Evolutionary conservation across 2,797 vertebrate genomes (phyloP).

Genomic region (Staurois parvus): DNA sequence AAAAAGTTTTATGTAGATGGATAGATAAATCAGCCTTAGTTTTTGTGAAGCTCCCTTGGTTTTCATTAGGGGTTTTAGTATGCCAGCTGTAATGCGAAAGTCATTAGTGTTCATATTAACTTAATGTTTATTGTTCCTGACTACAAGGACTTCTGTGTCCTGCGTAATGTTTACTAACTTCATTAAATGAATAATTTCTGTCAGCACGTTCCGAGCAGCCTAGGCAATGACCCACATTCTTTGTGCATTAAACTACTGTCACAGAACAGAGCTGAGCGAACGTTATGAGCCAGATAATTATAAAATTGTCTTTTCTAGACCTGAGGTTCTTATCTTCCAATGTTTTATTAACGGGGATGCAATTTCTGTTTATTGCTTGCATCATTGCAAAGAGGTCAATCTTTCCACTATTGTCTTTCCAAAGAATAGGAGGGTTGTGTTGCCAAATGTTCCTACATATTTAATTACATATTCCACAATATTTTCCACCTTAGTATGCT

Average conservation of each 20-base stretch:
- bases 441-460: conserved; percentile 60
- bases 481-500: conserved; percentile 58
- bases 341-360: conserved; percentile 33
- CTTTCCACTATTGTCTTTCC: conserved; percentile 58
- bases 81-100: background rate
- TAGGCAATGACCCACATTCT: background rate
- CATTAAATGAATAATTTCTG: conserved; percentile 26
- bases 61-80: background rate
- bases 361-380: conserved; percentile 48
- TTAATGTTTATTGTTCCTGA: conserved; percentile 9
- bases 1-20: too few relatives aligned
- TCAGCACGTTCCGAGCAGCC: conserved; percentile 5
- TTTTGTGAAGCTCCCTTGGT: too few relatives aligned
- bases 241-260: conserved; percentile 12
- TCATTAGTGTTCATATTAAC: background rate
- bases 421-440: conserved; percentile 27
- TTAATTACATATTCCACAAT: conserved; percentile 60
- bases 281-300: conserved; percentile 16
- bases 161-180: conserved; percentile 24
- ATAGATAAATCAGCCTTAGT: too few relatives aligned
- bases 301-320: background rate
- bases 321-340: conserved; percentile 44
- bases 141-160: background rate
- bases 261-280: conserved; percentile 1
- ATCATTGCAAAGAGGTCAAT: conserved; percentile 53